Base-by-base conservation (phyloP, 2,113 vertebrate genomes). In the Zosterops pallidus region DNA sequence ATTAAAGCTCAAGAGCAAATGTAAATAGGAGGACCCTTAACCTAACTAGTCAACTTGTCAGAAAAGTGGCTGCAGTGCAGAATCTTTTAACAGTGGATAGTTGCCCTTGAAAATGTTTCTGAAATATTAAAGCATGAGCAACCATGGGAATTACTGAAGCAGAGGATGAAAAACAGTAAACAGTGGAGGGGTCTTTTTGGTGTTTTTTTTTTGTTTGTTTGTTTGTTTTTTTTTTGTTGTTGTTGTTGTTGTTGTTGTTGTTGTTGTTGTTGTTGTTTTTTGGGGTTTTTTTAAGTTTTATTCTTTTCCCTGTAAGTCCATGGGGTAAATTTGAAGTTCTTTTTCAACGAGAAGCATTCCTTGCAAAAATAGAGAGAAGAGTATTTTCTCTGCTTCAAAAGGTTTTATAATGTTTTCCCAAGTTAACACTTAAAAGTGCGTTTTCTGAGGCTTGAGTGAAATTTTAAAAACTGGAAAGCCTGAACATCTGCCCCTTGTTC, bases 371-470 rank as follows among this genome's bases (percentile, higher is more conserved):
- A 97, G 53, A 97, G 52, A 46, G 71, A 96, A 96, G 90, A 81
- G 60, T 92, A 97, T 94, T 95, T 95, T 94, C 92, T 97, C 88
- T 95, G 90, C 96, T 98, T 98, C 96, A 97, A 96, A 98, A 96
- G 92, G 7, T 89, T 96, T 96, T 97, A 84, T 96, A 91, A 90
- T 96, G 72, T 83, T 95, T 92, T 97, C 97, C 97, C 97, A 98
- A 95, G 97, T 94, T 96, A 97, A 89, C 92, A 96, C 94, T 97
- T 97, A 96, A 97, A 98, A 97, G 84, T 53, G 17, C n/a, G 68
- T 37, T 47, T 95, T 96, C 77, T 96, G 89, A 91, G 76, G 64
- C 71, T 96, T 77, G 95, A 97, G 86, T 90, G 93, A 91, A 97
- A 97, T 97, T 94, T 96, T 92, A 94, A 97, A 97, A 96, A 90